A percentile compares a stretch with the other conserved stretches of the same genome.
phyloP scores from a whole-genome alignment of 2,113 vertebrate species.

The Phylloscopus trochilus region DNA sequence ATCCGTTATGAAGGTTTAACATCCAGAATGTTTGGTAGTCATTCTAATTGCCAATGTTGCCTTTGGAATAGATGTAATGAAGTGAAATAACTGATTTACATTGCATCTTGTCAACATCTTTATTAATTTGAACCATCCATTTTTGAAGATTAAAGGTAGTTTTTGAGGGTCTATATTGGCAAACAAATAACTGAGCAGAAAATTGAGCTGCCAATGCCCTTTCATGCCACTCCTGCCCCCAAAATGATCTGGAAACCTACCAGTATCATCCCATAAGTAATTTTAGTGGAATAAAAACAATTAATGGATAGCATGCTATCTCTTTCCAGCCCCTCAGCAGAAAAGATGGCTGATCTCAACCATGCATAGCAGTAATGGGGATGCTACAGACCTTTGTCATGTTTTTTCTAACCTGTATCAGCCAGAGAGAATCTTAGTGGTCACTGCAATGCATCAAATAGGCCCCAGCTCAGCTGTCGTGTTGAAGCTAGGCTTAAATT shows the following conservation, averaged over 20 bases:
- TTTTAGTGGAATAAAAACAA: background rate
- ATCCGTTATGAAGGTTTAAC: background rate
- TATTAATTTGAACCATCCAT: background rate
- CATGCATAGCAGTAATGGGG: background rate
- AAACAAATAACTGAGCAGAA: background rate
- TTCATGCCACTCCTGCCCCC: background rate
- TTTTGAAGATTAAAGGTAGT: background rate
- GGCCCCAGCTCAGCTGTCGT: background rate
- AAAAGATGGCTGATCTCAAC: background rate
- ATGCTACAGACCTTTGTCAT: background rate
- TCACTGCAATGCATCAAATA: background rate
- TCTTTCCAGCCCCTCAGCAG: background rate
- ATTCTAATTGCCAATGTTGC: background rate
- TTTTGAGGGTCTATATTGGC: background rate
- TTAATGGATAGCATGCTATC: background rate
- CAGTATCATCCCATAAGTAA: background rate
- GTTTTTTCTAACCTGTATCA: background rate
- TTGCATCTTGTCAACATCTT: background rate
- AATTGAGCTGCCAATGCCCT: background rate
- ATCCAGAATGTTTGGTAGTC: background rate
- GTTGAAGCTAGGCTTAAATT: background rate
- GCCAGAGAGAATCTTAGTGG: background rate
- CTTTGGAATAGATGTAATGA: conserved; percentile 15
- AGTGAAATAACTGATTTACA: conserved; percentile 31
- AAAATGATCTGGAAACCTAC: background rate